Evolutionary conservation across 2,888 invertebrate genomes (phyloP), one percentile per base, ranked within the genome.

Genomic region (Lasius fuliginosus): DNA sequence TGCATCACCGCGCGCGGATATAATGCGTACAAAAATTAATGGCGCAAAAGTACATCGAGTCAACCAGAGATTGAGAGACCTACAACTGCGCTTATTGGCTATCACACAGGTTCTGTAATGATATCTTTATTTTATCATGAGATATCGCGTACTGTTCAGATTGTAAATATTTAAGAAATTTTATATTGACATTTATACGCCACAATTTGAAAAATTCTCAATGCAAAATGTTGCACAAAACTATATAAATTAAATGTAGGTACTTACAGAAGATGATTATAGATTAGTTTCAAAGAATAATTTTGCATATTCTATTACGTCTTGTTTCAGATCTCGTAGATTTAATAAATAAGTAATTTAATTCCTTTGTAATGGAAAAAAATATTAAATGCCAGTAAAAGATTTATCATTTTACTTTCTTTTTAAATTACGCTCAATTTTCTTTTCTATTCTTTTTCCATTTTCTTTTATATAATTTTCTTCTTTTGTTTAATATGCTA

Each of bases 1-100:
- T 86, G 69, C 71, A 85, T 86, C 89, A 84, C 68, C 68, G n/a
- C 36, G 62, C 30, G 15, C 56, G 82, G 74, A 82, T 88, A 87
- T 74, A 81, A 58, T 81, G 85, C 42, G 12, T 27, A 60, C 82
- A 83, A 82, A 87, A 89, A 82, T 88, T 86, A 88, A 87, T 89
- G 86, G 82, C 64, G 75, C 79, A 65, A 75, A 68, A 82, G 69
- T 36, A 73, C 27, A 60, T 65, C 68, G 65, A 36, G 71, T 46
- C 27, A 11, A 58, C 15, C 69, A 42, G 23, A 42, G 23, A 76
- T 53, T 40, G 36, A 46, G 33, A 53, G n/a, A 79, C 60, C 71
- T 79, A 60, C 23, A 58, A 60, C 33, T 33, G 33, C 11, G 27
- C n/a, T 49, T n/a, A 53, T 53, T 1, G n/a, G 23, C 40, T 36